These are phyloP conservation scores for Daktulosphaira vitifoliae DNA, from an alignment of 1,140 invertebrate genomes.

Conservation along the genomic window DNA sequence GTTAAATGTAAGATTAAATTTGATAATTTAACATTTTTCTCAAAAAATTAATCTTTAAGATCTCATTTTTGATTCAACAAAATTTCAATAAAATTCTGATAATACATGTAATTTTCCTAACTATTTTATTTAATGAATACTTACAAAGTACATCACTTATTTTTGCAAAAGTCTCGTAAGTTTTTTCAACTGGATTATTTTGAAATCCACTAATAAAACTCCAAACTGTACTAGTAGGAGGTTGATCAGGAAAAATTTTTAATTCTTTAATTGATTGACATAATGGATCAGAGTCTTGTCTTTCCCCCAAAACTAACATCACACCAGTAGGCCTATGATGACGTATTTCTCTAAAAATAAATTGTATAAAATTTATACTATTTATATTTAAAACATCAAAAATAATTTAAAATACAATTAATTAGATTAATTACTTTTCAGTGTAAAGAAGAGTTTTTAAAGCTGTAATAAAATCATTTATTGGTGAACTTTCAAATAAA, in stretches of 20 bases:
- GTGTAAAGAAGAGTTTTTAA: conserved; percentile 54
- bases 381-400: not conserved
- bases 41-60: too few species aligned
- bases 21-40: too few species aligned
- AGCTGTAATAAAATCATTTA: conserved; percentile 62
- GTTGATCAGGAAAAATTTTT: conserved; percentile 64
- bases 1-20: too few species aligned
- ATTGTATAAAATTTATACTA: conserved; percentile 11
- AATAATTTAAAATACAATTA: conserved; percentile 5
- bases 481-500: conserved; percentile 78
- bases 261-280: conserved; percentile 77
- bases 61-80: too few species aligned
- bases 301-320: conserved; percentile 51
- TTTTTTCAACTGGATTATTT: conserved; percentile 67
- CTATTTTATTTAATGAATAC: conserved; percentile 36
- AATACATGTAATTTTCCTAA: too few species aligned
- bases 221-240: conserved; percentile 54
- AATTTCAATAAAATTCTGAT: too few species aligned
- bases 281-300: conserved; percentile 57
- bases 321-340: conserved; percentile 24
- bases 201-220: conserved; percentile 61
- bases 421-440: conserved; percentile 37
- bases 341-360: conserved; percentile 8
- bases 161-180: conserved; percentile 73
- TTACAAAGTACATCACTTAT: conserved; percentile 57